Evolutionary conservation across 2,888 invertebrate genomes (phyloP), one percentile per base, ranked within the genome.

Genomic region (Pterostichus niger): DNA sequence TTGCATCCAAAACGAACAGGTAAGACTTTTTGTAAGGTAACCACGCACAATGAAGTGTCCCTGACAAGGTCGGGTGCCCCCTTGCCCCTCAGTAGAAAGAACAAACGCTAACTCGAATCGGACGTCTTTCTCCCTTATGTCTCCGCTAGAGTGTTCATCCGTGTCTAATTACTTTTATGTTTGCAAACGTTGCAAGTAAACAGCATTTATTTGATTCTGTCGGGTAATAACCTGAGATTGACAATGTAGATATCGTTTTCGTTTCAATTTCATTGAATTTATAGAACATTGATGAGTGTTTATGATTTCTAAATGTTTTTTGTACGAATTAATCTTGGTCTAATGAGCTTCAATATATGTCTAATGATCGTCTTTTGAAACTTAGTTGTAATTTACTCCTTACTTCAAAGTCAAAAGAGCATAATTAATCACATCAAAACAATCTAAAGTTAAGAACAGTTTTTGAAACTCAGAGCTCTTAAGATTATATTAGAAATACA

Each of bases 111-210:
- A 44, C 40, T 13, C 64, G 35, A 17, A 64, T 13, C 64, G 35
- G 13, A 64, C 64, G 35, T 64, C 64, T 35, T 59, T 64, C 61
- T 31, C 31, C 61, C 61, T 31, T 61, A 17, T 35, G 64, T 64
- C 64, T 64, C 15, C 59, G 35, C 35, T 64, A 35, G 64, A n/a
- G 35, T 17, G 56, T 35, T 77, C 77, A 17, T 10, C 56, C 77
- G 68, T 80, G 44, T 80, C 80, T 80, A 80, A 80, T 80, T 80
- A 64, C 80, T 64, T 46, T 80, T 52, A 52, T 80, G 80, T 80
- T 80, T 33, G 80, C 80, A 64, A 56, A 54, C 54, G 33, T 56
- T 68, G 35, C 73, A 73, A n/a, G 46, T 31, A 44, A 77, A 59
- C 40, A 40, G 56, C 46, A 15, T 44, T 35, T 56, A 59, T 15